Evolutionary conservation across 2,113 vertebrate genomes (phyloP).

Genomic region (Megalops atlanticus): DNA sequence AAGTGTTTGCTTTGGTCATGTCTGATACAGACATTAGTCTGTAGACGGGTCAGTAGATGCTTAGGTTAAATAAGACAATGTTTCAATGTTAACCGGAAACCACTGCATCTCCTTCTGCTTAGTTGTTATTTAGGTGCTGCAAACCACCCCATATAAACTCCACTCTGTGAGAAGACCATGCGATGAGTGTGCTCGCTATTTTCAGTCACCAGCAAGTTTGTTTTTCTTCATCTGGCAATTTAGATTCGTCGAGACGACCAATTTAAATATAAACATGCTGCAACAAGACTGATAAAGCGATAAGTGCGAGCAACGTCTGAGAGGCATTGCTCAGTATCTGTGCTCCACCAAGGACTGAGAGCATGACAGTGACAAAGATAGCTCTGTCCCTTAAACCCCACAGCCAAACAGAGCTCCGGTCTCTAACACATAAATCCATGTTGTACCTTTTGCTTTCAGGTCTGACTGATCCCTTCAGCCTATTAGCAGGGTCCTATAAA

Average conservation of each 20-base stretch:
- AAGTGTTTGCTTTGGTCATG: not conserved
- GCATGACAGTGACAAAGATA: not conserved
- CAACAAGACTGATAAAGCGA: not conserved
- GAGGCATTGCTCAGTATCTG: too few relatives aligned
- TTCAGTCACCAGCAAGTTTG: too few relatives aligned
- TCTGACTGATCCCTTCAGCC: slow-evolving; percentile 45
- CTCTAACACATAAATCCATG: slow-evolving; percentile 20
- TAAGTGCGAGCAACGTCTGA: too few relatives aligned
- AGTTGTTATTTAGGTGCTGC: too few relatives aligned
- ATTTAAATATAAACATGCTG: not conserved
- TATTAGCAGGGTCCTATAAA: slow-evolving; percentile 36
- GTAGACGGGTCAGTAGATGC: too few relatives aligned
- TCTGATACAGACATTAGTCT: too few relatives aligned
- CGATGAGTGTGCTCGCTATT: too few relatives aligned
- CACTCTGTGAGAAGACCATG: too few relatives aligned
- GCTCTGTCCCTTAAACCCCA: not conserved
- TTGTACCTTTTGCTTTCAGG: slow-evolving; percentile 15
- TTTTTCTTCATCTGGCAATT: not conserved
- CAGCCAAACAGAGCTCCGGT: slow-evolving; percentile 36
- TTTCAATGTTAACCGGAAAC: too few relatives aligned
- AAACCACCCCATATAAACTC: too few relatives aligned
- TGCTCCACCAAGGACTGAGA: not conserved
- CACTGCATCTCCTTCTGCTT: too few relatives aligned
- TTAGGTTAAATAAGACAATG: too few relatives aligned
- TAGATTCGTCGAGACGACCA: not conserved